A percentile compares a stretch with the other conserved stretches of the same genome.
phyloP scores from a whole-genome alignment of 1,140 invertebrate genomes.

The Atta cephalotes region DNA sequence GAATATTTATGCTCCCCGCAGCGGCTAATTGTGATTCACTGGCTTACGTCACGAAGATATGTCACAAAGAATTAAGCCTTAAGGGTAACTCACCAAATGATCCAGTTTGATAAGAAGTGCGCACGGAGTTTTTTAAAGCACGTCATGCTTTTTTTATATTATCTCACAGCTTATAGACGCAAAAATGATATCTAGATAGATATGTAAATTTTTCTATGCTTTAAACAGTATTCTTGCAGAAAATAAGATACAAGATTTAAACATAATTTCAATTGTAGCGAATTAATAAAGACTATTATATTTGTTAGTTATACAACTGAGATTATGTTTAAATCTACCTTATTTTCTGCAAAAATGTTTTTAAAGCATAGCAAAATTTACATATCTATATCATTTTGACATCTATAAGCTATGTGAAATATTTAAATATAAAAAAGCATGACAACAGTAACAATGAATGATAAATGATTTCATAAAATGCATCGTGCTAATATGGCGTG shows the following conservation, averaged over 20 bases:
- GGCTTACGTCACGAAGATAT: conserved; percentile 58
- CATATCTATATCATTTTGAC: background rate
- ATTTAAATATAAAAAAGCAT: conserved; percentile 14
- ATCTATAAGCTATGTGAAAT: background rate
- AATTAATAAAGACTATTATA: background rate
- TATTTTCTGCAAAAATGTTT: background rate
- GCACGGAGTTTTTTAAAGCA: conserved; percentile 6
- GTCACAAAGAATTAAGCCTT: conserved; percentile 58
- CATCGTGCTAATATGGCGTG: background rate
- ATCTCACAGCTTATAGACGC: background rate
- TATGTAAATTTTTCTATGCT: background rate
- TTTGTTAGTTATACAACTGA: background rate
- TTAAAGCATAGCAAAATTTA: background rate
- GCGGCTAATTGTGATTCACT: conserved; percentile 68
- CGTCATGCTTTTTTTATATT: conserved; percentile 11
- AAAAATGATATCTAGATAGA: background rate
- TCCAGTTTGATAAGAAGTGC: conserved; percentile 13
- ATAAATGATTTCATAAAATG: conserved; percentile 16
- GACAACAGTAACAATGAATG: background rate
- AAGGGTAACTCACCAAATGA: conserved; percentile 21
- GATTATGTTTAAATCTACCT: background rate
- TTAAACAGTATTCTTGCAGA: background rate
- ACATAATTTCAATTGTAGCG: background rate
- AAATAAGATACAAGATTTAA: background rate
- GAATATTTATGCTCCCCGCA: conserved; percentile 56